phyloP scores from a whole-genome alignment of 2,888 invertebrate genomes.

The Baccha elongata region DNA sequence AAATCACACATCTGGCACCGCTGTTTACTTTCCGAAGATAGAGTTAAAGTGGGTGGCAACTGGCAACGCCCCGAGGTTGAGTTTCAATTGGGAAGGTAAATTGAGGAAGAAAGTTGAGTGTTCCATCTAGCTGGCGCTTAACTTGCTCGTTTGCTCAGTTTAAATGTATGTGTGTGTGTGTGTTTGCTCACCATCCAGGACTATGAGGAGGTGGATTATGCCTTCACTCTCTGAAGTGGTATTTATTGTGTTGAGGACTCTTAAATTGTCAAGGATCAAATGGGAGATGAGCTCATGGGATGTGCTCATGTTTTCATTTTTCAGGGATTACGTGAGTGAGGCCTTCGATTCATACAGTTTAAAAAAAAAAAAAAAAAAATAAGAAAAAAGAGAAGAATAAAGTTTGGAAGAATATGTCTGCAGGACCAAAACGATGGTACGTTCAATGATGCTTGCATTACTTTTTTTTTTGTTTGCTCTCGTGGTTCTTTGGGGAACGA shows the following conservation, averaged over 20 bases:
- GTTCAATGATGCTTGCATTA: constrained; percentile 23
- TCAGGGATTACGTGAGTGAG: constrained; percentile 65
- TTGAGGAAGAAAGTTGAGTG: constrained; percentile 27
- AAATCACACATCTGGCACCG: not conserved
- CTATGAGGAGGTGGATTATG: constrained; percentile 55
- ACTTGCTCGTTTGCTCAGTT: constrained; percentile 30
- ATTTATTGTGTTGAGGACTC: constrained; percentile 73
- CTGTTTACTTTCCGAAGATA: not conserved
- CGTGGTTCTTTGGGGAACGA: not conserved
- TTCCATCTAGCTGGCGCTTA: constrained; percentile 49
- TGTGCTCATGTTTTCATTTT: constrained; percentile 70
- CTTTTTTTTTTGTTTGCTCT: constrained; percentile 3
- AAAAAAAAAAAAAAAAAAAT: not conserved
- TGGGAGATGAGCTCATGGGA: constrained; percentile 69
- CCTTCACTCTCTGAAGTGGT: constrained; percentile 70
- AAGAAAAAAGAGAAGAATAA: not conserved
- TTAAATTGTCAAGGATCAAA: constrained; percentile 73
- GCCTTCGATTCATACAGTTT: constrained; percentile 68
- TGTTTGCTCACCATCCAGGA: constrained; percentile 21
- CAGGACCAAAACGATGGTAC: constrained; percentile 8
- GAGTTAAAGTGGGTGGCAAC: constrained; percentile 9
- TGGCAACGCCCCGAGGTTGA: not conserved
- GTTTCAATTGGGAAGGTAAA: constrained; percentile 31
- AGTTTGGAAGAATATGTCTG: constrained; percentile 38
- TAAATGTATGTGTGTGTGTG: constrained; percentile 9